Evolutionary conservation across 2,888 invertebrate genomes (phyloP).

Genomic region (Gastrophysa polygoni): DNA sequence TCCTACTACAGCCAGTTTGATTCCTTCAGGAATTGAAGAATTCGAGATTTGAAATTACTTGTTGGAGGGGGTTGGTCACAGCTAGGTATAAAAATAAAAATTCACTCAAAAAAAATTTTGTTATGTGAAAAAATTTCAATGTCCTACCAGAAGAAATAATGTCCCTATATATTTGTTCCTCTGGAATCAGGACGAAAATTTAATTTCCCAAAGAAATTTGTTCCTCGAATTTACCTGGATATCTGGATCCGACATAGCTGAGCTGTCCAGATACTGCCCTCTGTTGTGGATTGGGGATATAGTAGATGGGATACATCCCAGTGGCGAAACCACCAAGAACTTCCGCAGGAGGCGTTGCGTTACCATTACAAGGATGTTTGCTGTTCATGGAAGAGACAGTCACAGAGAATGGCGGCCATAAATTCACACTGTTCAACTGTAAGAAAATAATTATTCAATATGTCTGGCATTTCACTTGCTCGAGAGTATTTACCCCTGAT

Average conservation of each 20-base stretch:
- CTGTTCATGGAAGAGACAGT: slow-evolving; percentile 56
- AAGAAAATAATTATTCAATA: slow-evolving; percentile 13
- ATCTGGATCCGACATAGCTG: slow-evolving; percentile 35
- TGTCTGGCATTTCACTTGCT: neutral
- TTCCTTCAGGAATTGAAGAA: too few relatives aligned
- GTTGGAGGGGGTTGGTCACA: too few relatives aligned
- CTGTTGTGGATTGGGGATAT: slow-evolving; percentile 60
- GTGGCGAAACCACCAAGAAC: slow-evolving; percentile 53
- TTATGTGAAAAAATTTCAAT: too few relatives aligned
- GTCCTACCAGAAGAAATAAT: too few relatives aligned
- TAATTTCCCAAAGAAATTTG: too few relatives aligned
- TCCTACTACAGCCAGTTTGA: too few relatives aligned
- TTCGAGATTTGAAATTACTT: too few relatives aligned
- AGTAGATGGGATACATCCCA: slow-evolving; percentile 64
- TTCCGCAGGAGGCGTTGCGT: slow-evolving; percentile 39
- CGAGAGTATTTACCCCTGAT: slow-evolving; percentile 37
- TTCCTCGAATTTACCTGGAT: slow-evolving; percentile 48
- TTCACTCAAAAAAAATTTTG: too few relatives aligned
- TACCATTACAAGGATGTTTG: slow-evolving; percentile 49
- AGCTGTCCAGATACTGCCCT: slow-evolving; percentile 26
- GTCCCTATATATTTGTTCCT: too few relatives aligned
- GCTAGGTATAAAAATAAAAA: too few relatives aligned
- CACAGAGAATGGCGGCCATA: slow-evolving; percentile 68
- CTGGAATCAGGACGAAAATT: too few relatives aligned
- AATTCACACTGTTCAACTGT: slow-evolving; percentile 58